These are phyloP conservation scores for Neopelma chrysocephalum DNA, from an alignment of 2,797 vertebrate genomes.

Conservation along the genomic window DNA sequence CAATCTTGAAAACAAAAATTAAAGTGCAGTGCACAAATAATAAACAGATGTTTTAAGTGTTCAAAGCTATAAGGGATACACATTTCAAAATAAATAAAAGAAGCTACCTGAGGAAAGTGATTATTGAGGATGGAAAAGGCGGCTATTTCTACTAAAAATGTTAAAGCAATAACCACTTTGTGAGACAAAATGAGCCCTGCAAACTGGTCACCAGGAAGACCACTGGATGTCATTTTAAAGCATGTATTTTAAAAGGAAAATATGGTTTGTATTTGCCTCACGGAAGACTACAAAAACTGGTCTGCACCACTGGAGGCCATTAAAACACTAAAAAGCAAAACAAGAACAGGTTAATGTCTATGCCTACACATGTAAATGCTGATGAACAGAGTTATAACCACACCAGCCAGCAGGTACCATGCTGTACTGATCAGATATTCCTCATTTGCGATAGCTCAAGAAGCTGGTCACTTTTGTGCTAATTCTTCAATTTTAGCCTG, in stretches of 20 bases:
- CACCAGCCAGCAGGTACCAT: neutral
- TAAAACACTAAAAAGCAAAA: neutral
- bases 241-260: neutral
- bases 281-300: neutral
- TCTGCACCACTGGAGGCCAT: neutral
- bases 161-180: neutral
- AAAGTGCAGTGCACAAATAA: constrained; percentile 33
- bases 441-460: neutral
- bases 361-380: neutral
- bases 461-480: neutral
- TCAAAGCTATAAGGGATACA: neutral
- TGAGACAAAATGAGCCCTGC: neutral
- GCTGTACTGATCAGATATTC: neutral
- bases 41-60: constrained; percentile 41
- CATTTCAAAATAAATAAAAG: neutral
- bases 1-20: neutral
- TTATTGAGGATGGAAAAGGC: neutral
- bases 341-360: neutral
- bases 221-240: neutral
- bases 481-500: neutral
- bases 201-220: neutral
- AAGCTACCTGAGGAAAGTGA: neutral
- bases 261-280: neutral
- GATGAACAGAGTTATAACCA: neutral
- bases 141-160: neutral